Base-by-base conservation (phyloP, 2,888 invertebrate genomes). In the Fissipunctia ypsillon region DNA sequence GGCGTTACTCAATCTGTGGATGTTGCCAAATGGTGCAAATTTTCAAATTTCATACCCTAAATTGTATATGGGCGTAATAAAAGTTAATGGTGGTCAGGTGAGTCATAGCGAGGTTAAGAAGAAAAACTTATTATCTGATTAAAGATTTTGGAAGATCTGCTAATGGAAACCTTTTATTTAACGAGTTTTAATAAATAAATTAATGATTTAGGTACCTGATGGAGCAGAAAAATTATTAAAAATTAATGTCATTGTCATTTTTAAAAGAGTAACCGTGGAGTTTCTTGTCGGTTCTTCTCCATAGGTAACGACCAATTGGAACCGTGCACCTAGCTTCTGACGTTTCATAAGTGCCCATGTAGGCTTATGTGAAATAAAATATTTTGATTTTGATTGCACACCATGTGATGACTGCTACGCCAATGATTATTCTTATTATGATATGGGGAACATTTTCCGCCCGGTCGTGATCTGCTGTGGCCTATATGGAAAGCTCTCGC, bases 11-110 rank as follows among this genome's bases (percentile, higher is more conserved):
- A 82, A 84, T 70, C 63, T 28, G 68, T 59, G 50, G 57, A 76
- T 72, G 63, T 84, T 84, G 61, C 82, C 45, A 71, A 84, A 79
- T 81, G 57, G 38, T 63, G 43, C 28, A 68, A 59, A 54, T 38
- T 78, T 48, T n/a, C n/a, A n/a, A 82, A 79, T 82, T 79, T 82
- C 59, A 77, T 72, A 77, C 73, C 72, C 71, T 75, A 73, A 75
- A 84, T 81, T 76, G 22, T 75, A 73, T 73, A 84, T 81, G 67
- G 81, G 57, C 41, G 63, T 67, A 64, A 69, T 84, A 75, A 81
- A 80, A 75, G 12, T 73, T 77, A 66, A 76, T 72, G 43, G 76
- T 71, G 7, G 50, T 25, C 38, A 48, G 61, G 72, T 75, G 67
- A 75, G 74, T 82, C 72, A 78, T 66, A 31, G 71, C 48, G n/a